These are phyloP conservation scores for Botia almorhae DNA, from an alignment of 2,797 vertebrate species.

Conservation along the genomic window DNA sequence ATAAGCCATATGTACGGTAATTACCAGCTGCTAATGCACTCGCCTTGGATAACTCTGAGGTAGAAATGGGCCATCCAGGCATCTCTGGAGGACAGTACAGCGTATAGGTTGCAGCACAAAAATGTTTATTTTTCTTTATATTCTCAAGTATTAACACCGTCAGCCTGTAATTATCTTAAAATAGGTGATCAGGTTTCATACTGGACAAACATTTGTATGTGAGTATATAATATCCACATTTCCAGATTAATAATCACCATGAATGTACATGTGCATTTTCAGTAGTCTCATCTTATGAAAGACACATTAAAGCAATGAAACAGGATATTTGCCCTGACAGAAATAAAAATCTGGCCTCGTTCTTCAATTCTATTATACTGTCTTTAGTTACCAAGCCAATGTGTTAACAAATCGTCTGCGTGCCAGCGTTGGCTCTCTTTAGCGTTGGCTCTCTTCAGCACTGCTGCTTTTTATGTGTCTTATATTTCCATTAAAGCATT, in stretches of 20 bases:
- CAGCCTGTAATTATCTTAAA: neutral
- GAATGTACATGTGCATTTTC: neutral
- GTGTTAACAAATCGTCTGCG: neutral
- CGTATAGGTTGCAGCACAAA: too few species aligned
- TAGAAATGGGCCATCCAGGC: constrained; percentile 55
- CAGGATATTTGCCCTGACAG: constrained; percentile 25
- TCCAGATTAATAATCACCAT: neutral
- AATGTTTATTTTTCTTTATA: too few species aligned
- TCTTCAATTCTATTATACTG: constrained; percentile 11
- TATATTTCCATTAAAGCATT: constrained; percentile 44
- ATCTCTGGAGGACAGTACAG: constrained; percentile 56
- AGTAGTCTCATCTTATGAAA: constrained; percentile 1
- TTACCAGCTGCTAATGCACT: constrained; percentile 65
- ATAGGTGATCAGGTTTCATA: neutral
- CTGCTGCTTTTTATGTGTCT: neutral
- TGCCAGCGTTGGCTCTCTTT: constrained; percentile 24
- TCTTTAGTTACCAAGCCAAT: constrained; percentile 29
- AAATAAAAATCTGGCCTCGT: constrained; percentile 7
- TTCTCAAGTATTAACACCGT: too few species aligned
- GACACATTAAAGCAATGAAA: constrained; percentile 17
- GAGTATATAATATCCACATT: neutral
- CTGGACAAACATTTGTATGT: neutral
- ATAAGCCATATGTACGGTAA: constrained; percentile 63
- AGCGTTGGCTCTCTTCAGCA: constrained; percentile 9
- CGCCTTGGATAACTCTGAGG: constrained; percentile 59